Evolutionary conservation across 2,113 vertebrate species (phyloP).

Genomic region (Trematomus loennbergii): DNA sequence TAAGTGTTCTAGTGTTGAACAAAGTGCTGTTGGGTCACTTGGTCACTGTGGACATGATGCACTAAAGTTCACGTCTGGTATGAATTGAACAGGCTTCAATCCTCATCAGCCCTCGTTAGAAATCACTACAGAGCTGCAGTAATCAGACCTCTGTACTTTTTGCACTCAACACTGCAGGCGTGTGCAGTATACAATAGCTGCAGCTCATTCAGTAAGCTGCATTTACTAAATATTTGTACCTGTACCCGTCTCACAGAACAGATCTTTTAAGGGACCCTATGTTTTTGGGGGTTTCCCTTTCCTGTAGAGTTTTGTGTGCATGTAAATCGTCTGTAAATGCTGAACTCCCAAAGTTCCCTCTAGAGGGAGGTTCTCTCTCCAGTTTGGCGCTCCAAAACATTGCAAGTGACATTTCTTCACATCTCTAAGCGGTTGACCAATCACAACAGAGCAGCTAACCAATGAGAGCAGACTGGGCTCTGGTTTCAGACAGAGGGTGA

Average conservation of each 20-base stretch:
- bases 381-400: too few relatives aligned
- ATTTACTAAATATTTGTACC: not conserved
- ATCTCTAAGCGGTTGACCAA: too few relatives aligned
- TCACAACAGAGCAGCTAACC: too few relatives aligned
- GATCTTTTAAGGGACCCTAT: not conserved
- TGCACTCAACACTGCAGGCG: not conserved
- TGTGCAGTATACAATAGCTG: not conserved
- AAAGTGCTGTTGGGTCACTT: slow-evolving; percentile 40
- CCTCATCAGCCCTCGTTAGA: not conserved
- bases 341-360: too few relatives aligned
- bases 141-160: not conserved
- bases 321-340: too few relatives aligned
- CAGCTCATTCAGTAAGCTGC: not conserved
- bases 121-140: not conserved
- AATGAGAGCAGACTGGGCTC: too few relatives aligned
- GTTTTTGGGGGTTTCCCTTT: too few relatives aligned
- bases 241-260: not conserved
- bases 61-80: slow-evolving; percentile 32
- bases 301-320: too few relatives aligned
- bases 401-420: too few relatives aligned
- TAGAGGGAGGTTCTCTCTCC: too few relatives aligned
- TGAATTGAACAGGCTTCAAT: slow-evolving; percentile 35
- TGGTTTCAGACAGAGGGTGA: too few relatives aligned
- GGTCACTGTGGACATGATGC: slow-evolving; percentile 33
- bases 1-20: slow-evolving; percentile 40